These are phyloP conservation scores for Lordiphosa mommai DNA, from an alignment of 1,140 invertebrate genomes.

Conservation along the genomic window DNA sequence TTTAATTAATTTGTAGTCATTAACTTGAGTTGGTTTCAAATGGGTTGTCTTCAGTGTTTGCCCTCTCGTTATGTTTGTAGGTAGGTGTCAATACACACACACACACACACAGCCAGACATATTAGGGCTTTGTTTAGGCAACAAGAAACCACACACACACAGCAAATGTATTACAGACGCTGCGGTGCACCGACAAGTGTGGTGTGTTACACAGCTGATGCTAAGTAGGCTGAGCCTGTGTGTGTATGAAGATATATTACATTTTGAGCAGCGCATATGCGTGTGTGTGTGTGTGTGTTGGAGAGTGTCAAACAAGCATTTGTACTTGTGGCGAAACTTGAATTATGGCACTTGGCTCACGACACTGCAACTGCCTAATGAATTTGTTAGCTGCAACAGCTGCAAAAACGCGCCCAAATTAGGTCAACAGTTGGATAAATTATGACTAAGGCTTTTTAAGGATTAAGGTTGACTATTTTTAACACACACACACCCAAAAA, in stretches of 20 bases:
- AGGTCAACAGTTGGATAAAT: conserved; percentile 62
- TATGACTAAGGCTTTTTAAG: conserved; percentile 33
- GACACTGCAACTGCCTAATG: conserved; percentile 49
- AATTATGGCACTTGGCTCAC: conserved; percentile 53
- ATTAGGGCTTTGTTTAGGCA: conserved; percentile 33
- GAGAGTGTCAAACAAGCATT: conserved; percentile 53
- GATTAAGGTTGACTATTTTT: conserved; percentile 18
- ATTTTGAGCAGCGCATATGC: conserved; percentile 22
- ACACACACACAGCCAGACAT: conserved; percentile 6
- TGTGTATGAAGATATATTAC: conserved; percentile 65
- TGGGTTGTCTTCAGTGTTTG: conserved; percentile 11
- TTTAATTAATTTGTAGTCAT: conserved; percentile 76
- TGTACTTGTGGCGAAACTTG: conserved; percentile 60
- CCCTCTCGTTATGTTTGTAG: conserved; percentile 10
- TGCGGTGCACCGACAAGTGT: conserved; percentile 59
- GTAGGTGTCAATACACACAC: conserved; percentile 37
- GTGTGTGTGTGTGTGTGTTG: too few species aligned
- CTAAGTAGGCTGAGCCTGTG: conserved; percentile 2
- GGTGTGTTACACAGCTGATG: conserved; percentile 14
- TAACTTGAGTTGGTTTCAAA: conserved; percentile 47
- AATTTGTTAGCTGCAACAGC: conserved; percentile 34
- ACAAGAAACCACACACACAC: conserved; percentile 29
- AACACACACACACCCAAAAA: conserved; percentile 2
- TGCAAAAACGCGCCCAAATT: conserved; percentile 21
- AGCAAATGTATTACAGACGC: conserved; percentile 10